A percentile compares a stretch with the other conserved stretches of the same genome.
These are phyloP conservation scores for Danio aesculapii DNA, from an alignment of 2,797 vertebrate species.

Conservation along the genomic window DNA sequence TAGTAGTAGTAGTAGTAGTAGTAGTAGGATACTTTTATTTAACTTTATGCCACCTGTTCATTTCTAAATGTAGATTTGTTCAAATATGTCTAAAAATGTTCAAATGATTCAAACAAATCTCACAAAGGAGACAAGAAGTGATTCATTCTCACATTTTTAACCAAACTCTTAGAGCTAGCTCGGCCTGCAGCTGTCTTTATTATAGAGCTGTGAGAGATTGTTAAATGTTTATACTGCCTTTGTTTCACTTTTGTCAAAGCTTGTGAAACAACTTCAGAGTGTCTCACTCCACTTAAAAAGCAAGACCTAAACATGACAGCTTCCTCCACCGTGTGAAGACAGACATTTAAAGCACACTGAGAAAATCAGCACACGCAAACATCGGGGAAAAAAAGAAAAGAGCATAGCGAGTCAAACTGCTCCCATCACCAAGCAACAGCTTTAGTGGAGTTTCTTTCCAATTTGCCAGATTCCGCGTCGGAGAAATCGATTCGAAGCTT, in stretches of 20 bases:
- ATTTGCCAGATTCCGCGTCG: conserved; percentile 52
- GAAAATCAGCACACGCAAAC: not conserved
- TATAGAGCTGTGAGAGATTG: not conserved
- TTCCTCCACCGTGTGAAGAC: not conserved
- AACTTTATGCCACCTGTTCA: not conserved
- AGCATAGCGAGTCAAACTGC: conserved; percentile 14
- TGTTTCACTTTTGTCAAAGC: not conserved
- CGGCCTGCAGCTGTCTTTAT: not conserved
- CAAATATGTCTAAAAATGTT: not conserved
- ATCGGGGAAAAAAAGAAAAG: conserved; percentile 23
- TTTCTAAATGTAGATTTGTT: not conserved
- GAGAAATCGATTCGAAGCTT: conserved; percentile 59
- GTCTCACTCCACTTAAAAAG: not conserved
- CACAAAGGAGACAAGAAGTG: too few species aligned
- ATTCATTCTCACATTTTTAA: not conserved
- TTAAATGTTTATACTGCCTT: not conserved
- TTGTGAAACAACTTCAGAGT: conserved; percentile 1
- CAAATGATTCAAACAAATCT: too few species aligned
- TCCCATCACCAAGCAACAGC: conserved; percentile 46
- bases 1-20: too few species aligned
- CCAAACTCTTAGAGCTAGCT: not conserved
- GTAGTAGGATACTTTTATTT: too few species aligned
- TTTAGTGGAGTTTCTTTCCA: conserved; percentile 45
- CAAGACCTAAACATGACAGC: not conserved
- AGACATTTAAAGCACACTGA: conserved; percentile 1